Evolutionary conservation across 2,797 vertebrate species (phyloP), one percentile per base, ranked within the genome.

Genomic region (Psittacula derbiana): DNA sequence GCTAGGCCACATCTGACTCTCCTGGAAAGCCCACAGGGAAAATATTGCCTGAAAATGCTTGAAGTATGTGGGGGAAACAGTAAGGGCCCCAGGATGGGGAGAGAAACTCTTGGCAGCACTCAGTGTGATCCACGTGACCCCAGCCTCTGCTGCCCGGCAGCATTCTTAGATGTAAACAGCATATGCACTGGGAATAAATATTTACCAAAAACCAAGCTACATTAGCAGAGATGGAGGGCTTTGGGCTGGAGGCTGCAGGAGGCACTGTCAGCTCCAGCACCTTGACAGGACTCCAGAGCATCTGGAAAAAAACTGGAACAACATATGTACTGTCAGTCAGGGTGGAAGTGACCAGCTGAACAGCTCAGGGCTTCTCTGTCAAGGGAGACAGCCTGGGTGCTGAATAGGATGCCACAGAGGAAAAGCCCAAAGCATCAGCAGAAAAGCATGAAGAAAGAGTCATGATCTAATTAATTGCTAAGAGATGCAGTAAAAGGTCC

Each of bases 121-220:
- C 15, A 3, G 17, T n/a, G 18, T 2, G 2, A 95, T n/a, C 78
- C 1, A 5, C 4, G 1, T 93, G 91, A 94, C 49, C 64, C 73
- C 67, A 80, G 74, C 57, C 55, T 58, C 67, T 81, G 82, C 61
- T 89, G 78, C 81, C 47, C 33, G 2, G 69, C 80, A 88, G 67
- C 36, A 10, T 43, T 88, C 55, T 80, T 71, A 69, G 71, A 88
- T 91, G 64, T 69, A 96, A 94, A 91, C 53, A 95, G 36, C 69
- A 64, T 61, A 76, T 61, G 64, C 21, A 53, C 64, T 36, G 67
- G 70, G 83, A 93, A 94, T 90, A 96, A 93, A 95, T 94, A 92
- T 92, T 93, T 93, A 67, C 5, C 4, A 47, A 75, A 91, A 73
- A 17, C 0, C 36, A 86, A 86, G 57, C 27, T 83, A 89, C 21